Evolutionary conservation across 1,140 invertebrate species (phyloP), one percentile per base, ranked within the genome.

Genomic region (Drosophila mojavensis): DNA sequence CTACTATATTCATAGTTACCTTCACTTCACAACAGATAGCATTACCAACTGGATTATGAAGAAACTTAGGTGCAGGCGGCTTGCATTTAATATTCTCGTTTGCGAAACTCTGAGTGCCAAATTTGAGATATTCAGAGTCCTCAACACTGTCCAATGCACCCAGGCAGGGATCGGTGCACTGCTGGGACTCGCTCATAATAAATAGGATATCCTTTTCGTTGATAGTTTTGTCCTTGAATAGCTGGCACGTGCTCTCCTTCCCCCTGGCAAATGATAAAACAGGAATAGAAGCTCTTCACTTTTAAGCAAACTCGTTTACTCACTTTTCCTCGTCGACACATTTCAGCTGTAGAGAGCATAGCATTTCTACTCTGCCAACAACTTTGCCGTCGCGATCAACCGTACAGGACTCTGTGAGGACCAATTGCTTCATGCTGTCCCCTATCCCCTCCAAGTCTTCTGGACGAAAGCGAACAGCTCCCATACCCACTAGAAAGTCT

Each of bases 1-100:
- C 9, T n/a, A 20, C 3, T 5, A 0, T 6, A 4, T 4, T 33
- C 1, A 4, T 17, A 4, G 3, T 9, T 54, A 86, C 83, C 67
- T 83, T 89, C 0, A 89, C 59, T 11, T 84, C 81, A 24, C 58
- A 81, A 26, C 80, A 70, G 1, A 75, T 78, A 4, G 79, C 51
- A 7, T 78, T 68, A 0, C 45, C 67, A 0, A 68, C 17, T 0
- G 55, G 45, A 36, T 66, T 58, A 9, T 86, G 50, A 3, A 70
- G 47, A 26, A 72, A 47, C 15, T 58, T 39, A 6, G 71, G 51
- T 36, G 50, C 26, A 10, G 66, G 50, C 36, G 73, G 43, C 6
- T 60, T 41, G 11, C 48, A 54, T 0, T 61, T 69, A 10, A 48
- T 50, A 4, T 36, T 26, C 0, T 13, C 6, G 11, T 55, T 79